Evolutionary conservation across 1,140 invertebrate species (phyloP).

Genomic region (Aradophagus sp.): DNA sequence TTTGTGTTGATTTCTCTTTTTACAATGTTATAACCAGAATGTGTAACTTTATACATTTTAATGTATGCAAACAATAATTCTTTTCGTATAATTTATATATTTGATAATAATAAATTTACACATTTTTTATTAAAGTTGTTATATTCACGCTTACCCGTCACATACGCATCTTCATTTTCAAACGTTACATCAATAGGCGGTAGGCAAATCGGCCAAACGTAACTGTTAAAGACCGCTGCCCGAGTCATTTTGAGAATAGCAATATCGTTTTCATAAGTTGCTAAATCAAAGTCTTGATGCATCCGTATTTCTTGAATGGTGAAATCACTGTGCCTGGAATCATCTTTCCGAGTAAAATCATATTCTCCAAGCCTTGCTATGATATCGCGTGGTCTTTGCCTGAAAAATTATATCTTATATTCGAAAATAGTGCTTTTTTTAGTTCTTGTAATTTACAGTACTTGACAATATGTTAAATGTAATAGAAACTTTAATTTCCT

Average conservation of each 20-base stretch:
- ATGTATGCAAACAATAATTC: too few species aligned
- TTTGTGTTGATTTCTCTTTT: too few species aligned
- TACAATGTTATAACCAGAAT: too few species aligned
- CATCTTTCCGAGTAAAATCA: conserved; percentile 80
- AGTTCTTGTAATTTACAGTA: conserved; percentile 1
- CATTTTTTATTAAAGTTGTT: too few species aligned
- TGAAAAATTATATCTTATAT: too few species aligned
- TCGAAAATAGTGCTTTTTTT: too few species aligned
- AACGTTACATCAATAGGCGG: conserved; percentile 79
- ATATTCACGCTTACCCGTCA: conserved; percentile 83
- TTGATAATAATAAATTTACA: neutral
- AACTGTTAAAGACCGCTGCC: conserved; percentile 82
- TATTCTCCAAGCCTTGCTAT: conserved; percentile 87
- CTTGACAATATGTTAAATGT: too few species aligned
- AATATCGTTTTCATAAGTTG: conserved; percentile 86
- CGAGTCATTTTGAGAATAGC: conserved; percentile 84
- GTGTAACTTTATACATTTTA: too few species aligned
- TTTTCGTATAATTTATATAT: too few species aligned
- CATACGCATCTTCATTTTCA: conserved; percentile 80
- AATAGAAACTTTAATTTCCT: too few species aligned
- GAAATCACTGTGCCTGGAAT: conserved; percentile 80
- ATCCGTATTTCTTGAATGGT: conserved; percentile 78
- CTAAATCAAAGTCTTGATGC: conserved; percentile 79
- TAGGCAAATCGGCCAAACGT: conserved; percentile 90
- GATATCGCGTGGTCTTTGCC: conserved; percentile 78